Conservation (phyloP, 2,113 vertebrate genomes). For the Pundamilia nyererei region DNA sequence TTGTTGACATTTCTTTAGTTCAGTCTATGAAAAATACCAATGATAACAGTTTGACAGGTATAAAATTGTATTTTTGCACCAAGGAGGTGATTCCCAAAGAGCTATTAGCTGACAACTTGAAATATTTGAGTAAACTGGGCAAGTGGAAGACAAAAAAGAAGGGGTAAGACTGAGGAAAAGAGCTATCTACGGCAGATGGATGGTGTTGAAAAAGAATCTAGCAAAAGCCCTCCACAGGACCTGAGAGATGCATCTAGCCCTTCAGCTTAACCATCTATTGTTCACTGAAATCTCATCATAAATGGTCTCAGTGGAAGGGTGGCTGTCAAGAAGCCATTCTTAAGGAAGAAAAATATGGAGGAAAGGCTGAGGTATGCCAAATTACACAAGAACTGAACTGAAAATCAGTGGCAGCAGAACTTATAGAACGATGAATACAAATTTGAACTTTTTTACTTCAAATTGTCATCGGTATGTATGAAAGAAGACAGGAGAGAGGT, state of each 20-base stretch:
- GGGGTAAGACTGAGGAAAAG: neutral
- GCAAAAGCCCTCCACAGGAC: neutral
- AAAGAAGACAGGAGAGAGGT: neutral
- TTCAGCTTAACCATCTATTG: neutral
- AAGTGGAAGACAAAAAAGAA: neutral
- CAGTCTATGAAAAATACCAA: neutral
- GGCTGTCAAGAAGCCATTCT: neutral
- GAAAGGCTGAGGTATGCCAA: neutral
- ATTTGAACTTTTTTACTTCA: neutral
- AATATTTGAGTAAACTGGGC: neutral
- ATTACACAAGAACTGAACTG: neutral
- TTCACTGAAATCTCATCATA: neutral
- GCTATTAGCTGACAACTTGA: neutral
- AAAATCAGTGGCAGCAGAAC: neutral
- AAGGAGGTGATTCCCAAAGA: neutral
- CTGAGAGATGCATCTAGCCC: neutral
- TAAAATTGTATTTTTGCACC: neutral
- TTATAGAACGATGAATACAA: neutral
- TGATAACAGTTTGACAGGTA: neutral
- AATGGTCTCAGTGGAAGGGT: neutral
- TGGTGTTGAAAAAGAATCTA: neutral
- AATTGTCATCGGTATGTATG: neutral
- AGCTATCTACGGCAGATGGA: neutral
- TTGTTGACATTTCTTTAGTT: neutral
- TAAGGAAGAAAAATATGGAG: neutral